These are phyloP conservation scores for Herpetotheres cachinnans DNA, from an alignment of 2,113 vertebrate species.

Conservation along the genomic window DNA sequence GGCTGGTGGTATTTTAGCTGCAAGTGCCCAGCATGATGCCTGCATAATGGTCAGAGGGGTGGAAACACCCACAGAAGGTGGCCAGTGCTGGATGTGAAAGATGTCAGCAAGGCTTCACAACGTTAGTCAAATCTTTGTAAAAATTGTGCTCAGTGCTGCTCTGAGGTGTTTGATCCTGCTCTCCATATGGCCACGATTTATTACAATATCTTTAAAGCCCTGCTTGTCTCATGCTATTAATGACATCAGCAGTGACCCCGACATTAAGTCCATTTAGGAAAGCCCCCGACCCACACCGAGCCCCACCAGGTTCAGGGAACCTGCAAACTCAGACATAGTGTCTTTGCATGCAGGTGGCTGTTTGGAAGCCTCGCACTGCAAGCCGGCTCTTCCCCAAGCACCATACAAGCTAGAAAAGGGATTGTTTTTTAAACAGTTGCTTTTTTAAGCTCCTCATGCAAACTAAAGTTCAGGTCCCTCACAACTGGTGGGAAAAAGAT, in stretches of 20 bases:
- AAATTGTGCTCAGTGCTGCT: background rate
- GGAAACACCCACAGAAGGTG: background rate
- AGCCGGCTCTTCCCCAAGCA: background rate
- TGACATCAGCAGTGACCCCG: accelerated
- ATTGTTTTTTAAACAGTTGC: background rate
- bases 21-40: background rate
- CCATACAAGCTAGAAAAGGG: background rate
- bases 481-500: slow-evolving; percentile 30
- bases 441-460: background rate
- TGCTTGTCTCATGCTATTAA: background rate
- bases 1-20: background rate
- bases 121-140: background rate
- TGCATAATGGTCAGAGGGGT: accelerated
- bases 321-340: too few species aligned
- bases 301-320: background rate
- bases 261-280: too few species aligned
- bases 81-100: background rate
- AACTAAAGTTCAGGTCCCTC: slow-evolving; percentile 23
- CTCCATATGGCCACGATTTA: accelerated
- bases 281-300: background rate
- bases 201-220: background rate
- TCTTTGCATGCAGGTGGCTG: too few species aligned
- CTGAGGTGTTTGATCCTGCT: accelerated
- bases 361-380: background rate
- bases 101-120: background rate